These are phyloP conservation scores for Parnassius apollo DNA, from an alignment of 2,888 invertebrate species.

Conservation along the genomic window DNA sequence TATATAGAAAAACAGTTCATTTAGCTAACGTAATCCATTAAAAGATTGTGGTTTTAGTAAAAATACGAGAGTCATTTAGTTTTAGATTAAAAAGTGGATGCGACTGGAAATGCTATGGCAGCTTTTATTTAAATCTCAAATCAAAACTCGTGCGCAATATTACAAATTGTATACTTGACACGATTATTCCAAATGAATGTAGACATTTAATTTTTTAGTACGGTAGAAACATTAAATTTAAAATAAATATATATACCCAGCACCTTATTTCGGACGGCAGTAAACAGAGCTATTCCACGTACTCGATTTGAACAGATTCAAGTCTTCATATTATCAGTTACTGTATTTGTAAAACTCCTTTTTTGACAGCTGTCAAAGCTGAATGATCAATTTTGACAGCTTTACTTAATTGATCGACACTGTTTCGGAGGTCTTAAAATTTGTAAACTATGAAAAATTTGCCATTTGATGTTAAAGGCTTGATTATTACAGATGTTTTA, in stretches of 20 bases:
- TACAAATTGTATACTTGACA: no score
- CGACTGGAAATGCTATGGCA: background rate
- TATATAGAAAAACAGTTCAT: background rate
- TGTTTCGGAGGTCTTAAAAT: no score
- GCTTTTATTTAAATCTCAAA: background rate
- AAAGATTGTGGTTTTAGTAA: background rate
- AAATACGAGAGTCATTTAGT: background rate
- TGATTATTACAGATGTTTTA: background rate
- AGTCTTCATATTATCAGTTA: background rate
- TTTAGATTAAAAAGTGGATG: background rate
- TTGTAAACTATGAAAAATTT: background rate
- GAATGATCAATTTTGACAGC: no score
- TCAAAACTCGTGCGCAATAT: no score
- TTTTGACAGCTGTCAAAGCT: conserved; percentile 13
- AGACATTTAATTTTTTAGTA: no score
- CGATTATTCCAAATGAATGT: no score
- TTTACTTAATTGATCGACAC: no score
- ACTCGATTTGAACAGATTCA: conserved; percentile 1
- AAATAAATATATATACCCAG: background rate
- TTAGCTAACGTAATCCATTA: background rate
- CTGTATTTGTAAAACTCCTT: no score
- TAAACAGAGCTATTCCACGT: conserved; percentile 7
- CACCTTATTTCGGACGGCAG: conserved; percentile 15
- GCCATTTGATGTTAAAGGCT: background rate
- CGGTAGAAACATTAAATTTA: no score